Conservation (phyloP, 92 coral and sea anemone species). For the Meandrina meandrites region DNA sequence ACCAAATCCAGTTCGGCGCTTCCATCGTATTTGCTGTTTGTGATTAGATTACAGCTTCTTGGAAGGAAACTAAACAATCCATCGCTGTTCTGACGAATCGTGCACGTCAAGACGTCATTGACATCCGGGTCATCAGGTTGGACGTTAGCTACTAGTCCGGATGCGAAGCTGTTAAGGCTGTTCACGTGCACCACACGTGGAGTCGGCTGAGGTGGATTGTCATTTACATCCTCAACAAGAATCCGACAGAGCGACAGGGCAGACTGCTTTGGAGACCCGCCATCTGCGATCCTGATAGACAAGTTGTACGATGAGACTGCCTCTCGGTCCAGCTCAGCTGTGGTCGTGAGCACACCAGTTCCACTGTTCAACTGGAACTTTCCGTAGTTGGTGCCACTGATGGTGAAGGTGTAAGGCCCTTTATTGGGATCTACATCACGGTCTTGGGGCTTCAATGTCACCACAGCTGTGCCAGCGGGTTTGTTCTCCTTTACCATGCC, state of each 20-base stretch:
- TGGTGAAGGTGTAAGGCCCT: constrained; percentile 80
- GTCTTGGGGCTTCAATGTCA: constrained; percentile 77
- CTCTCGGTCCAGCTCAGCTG: constrained; percentile 79
- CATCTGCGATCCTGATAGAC: constrained; percentile 73
- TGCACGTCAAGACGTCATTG: constrained; percentile 73
- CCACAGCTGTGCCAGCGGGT: constrained; percentile 66
- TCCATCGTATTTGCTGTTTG: constrained; percentile 47
- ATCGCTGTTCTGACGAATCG: constrained; percentile 45
- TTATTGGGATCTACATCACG: constrained; percentile 80
- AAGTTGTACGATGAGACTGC: constrained; percentile 52
- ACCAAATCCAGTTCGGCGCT: constrained; percentile 57
- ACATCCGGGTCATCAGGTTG: constrained; percentile 89
- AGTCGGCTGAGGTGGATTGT: constrained; percentile 78
- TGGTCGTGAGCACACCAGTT: constrained; percentile 71
- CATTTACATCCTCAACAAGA: constrained; percentile 80
- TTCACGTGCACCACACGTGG: constrained; percentile 81
- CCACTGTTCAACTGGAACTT: constrained; percentile 69
- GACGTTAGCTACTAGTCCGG: constrained; percentile 79
- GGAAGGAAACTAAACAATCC: constrained; percentile 77
- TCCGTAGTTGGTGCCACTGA: constrained; percentile 66
- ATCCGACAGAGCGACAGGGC: constrained; percentile 75
- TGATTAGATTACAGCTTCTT: constrained; percentile 70
- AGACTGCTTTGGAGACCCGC: constrained; percentile 67
- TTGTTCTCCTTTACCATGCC: constrained; percentile 79
- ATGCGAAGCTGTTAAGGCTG: constrained; percentile 68